Evolutionary conservation across 1,140 invertebrate species (phyloP).

Genomic region (Musca vetustissima): DNA sequence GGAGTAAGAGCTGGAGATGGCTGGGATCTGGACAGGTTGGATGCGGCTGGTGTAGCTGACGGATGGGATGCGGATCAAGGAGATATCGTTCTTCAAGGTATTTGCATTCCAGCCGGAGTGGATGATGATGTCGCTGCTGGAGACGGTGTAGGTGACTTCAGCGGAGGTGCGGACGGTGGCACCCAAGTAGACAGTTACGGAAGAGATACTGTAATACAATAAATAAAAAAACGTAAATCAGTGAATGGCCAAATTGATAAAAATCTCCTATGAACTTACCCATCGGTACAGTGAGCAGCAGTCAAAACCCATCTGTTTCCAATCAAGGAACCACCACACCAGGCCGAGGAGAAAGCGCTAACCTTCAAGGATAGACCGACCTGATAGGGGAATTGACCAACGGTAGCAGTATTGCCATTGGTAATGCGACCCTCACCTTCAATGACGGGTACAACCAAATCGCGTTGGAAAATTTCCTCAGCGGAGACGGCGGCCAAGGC

Average conservation of each 20-base stretch:
- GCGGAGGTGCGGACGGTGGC: constrained; percentile 30
- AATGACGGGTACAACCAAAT: constrained; percentile 35
- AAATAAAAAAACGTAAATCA: too few species aligned
- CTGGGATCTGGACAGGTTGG: constrained; percentile 37
- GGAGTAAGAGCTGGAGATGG: constrained; percentile 32
- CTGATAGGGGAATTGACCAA: constrained; percentile 54
- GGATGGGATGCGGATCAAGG: constrained; percentile 55
- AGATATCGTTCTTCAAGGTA: constrained; percentile 58
- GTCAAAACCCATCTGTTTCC: constrained; percentile 60
- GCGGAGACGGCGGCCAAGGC: constrained; percentile 43
- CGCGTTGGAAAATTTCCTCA: constrained; percentile 31
- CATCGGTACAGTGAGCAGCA: constrained; percentile 62
- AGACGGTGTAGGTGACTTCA: constrained; percentile 46
- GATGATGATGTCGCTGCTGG: constrained; percentile 42
- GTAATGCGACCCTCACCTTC: constrained; percentile 50
- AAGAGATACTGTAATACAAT: constrained; percentile 29
- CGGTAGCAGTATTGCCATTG: constrained; percentile 38
- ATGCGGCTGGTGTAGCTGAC: constrained; percentile 36
- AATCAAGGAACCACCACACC: constrained; percentile 62
- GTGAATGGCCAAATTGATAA: too few species aligned
- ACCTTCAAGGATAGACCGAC: constrained; percentile 45
- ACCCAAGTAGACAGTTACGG: constrained; percentile 28
- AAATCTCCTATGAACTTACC: too few species aligned
- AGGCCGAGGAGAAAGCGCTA: constrained; percentile 31
- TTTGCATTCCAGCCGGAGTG: constrained; percentile 56